A percentile compares a stretch with the other conserved stretches of the same genome.
Conservation (phyloP, 2,888 invertebrate genomes). For the Peribatodes rhomboidaria region DNA sequence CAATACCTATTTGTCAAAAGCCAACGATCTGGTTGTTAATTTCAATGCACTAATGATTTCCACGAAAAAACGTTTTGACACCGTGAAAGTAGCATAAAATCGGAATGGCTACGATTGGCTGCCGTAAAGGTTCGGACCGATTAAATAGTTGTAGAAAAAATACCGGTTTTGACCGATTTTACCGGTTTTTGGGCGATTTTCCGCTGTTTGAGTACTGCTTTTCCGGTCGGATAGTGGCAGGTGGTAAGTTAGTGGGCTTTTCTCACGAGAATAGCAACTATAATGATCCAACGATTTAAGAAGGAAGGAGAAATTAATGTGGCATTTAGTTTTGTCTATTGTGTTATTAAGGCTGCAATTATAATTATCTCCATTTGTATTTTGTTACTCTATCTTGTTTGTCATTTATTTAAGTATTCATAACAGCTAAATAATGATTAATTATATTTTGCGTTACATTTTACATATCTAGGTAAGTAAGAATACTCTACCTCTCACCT, state of each 20-base stretch:
- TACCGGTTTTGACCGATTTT: conserved; percentile 75
- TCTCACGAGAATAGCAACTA: conserved; percentile 79
- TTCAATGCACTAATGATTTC: conserved; percentile 79
- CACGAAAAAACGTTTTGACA: conserved; percentile 64
- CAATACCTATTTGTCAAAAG: conserved; percentile 50
- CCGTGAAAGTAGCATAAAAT: conserved; percentile 80
- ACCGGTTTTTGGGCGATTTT: conserved; percentile 74
- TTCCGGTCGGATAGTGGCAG: conserved; percentile 81
- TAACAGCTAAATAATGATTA: no score
- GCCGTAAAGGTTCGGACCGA: conserved; percentile 66
- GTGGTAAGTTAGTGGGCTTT: conserved; percentile 68
- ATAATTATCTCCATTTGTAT: conserved; percentile 2
- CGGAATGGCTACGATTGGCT: conserved; percentile 65
- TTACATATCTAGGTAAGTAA: no score
- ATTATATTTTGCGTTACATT: no score
- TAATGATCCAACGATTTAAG: conserved; percentile 67
- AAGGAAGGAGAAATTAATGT: conserved; percentile 68
- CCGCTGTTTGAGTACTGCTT: conserved; percentile 81
- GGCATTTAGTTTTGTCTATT: conserved; percentile 47
- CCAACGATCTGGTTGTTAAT: conserved; percentile 66
- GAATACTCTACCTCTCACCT: no score
- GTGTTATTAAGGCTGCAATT: conserved; percentile 22
- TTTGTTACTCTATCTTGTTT: neutral
- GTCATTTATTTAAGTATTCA: neutral
- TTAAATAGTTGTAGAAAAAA: conserved; percentile 74